Evolutionary conservation across 2,797 vertebrate species (phyloP).

Genomic region (Darevskia nairensis): DNA sequence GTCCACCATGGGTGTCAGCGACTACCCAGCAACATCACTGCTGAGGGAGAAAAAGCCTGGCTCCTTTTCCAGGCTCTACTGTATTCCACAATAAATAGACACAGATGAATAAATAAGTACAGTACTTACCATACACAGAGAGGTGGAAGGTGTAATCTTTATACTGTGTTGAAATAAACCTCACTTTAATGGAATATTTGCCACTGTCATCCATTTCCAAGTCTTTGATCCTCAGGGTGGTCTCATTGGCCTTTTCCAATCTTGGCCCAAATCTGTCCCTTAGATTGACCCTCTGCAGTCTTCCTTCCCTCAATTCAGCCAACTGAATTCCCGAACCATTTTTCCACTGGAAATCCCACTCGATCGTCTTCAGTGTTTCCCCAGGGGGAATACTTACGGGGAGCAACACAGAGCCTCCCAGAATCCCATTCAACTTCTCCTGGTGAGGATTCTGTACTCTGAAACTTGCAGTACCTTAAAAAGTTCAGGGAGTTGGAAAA

Average conservation of each 20-base stretch:
- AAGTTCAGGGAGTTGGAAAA: no score
- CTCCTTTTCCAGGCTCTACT: not conserved
- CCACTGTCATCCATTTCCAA: not conserved
- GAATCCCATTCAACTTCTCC: not conserved
- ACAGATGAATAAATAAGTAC: rapidly evolving
- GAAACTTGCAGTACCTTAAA: no score
- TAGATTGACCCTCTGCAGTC: not conserved
- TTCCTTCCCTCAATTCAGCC: not conserved
- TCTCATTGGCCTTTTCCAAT: not conserved
- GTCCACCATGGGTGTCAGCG: not conserved
- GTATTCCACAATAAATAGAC: no score
- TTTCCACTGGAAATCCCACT: not conserved
- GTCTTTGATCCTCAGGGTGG: not conserved
- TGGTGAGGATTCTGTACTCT: no score
- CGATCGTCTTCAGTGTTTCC: rapidly evolving
- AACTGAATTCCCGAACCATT: rapidly evolving
- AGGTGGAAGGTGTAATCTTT: rapidly evolving
- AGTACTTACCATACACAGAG: not conserved
- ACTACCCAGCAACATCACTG: not conserved
- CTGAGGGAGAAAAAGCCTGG: no score
- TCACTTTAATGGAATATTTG: rapidly evolving
- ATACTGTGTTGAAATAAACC: rapidly evolving
- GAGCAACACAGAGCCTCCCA: not conserved
- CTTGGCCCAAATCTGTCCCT: not conserved
- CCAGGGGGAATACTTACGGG: rapidly evolving